These are phyloP conservation scores for Stomatorhinus ivindoensis DNA, from an alignment of 2,113 vertebrate genomes.

Conservation along the genomic window DNA sequence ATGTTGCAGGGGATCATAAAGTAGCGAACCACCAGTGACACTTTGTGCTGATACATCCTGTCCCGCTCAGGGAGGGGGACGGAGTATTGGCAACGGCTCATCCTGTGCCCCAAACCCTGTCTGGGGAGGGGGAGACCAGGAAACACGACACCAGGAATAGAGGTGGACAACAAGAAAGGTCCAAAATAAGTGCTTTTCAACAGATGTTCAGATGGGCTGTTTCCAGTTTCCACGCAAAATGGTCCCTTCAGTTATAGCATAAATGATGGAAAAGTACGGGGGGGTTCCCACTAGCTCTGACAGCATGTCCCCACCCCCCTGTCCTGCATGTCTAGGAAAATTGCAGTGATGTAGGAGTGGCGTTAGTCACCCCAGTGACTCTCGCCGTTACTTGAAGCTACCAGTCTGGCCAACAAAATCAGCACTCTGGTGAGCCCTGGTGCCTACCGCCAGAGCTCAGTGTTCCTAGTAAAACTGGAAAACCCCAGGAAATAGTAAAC, in stretches of 20 bases:
- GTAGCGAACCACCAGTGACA: constrained; percentile 88
- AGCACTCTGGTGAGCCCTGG: neutral
- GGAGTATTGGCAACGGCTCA: constrained; percentile 81
- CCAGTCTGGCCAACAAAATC: neutral
- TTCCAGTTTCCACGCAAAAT: constrained; percentile 49
- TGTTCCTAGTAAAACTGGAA: neutral
- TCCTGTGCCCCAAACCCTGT: constrained; percentile 64
- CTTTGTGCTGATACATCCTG: constrained; percentile 80
- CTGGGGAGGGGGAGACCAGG: constrained; percentile 28
- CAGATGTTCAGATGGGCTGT: constrained; percentile 43
- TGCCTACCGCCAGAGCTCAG: neutral
- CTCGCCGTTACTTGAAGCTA: neutral
- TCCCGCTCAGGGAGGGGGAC: constrained; percentile 66
- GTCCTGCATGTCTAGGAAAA: constrained; percentile 42
- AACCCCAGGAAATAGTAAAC: neutral
- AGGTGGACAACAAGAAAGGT: neutral
- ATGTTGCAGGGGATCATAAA: constrained; percentile 98
- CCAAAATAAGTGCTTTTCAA: constrained; percentile 45
- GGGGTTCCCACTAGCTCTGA: constrained; percentile 36
- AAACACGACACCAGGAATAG: constrained; percentile 20
- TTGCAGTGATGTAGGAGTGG: constrained; percentile 16
- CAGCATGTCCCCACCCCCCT: constrained; percentile 42
- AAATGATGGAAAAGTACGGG: constrained; percentile 33
- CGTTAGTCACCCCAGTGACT: constrained; percentile 12
- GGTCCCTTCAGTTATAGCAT: constrained; percentile 56